Base-by-base conservation (phyloP, 2,113 vertebrate genomes). In the Apaloderma vittatum region DNA sequence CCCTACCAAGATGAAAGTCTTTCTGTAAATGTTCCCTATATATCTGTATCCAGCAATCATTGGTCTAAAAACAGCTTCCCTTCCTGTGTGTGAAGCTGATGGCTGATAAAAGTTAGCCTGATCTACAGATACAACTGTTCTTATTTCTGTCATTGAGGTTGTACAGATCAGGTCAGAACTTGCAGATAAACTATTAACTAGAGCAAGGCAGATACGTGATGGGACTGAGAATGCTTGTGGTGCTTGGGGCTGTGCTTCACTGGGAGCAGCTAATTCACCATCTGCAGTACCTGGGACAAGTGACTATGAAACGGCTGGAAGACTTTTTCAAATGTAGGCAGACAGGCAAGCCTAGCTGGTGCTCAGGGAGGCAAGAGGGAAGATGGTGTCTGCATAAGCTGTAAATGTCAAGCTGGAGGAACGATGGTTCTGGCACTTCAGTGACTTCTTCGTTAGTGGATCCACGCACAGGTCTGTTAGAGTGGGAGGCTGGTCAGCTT, bases 11-110 rank as follows among this genome's bases (percentile, higher is more conserved):
- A 9, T 40, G 9, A 14, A 51, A 27, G 23, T 49, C 19, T 36
- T 65, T 12, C n/a, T n/a, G n/a, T n/a, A n/a, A n/a, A n/a, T n/a
- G n/a, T n/a, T n/a, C n/a, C n/a, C n/a, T n/a, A n/a, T n/a, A n/a
- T n/a, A n/a, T n/a, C n/a, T n/a, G n/a, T n/a, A n/a, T n/a, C n/a
- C n/a, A n/a, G n/a, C n/a, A n/a, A n/a, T n/a, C n/a, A n/a, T n/a
- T n/a, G n/a, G n/a, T n/a, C n/a, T n/a, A n/a, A n/a, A n/a, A 11
- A 11, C 1, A 4, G 3, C 9, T 62, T 36, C 78, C 20, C 3
- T 82, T 78, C 16, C 15, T 51, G 1, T 11, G 3, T 52, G 34
- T 34, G 48, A 79, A 12, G 7, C 4, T 18, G 14, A 40, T 52
- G 71, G 8, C 48, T 92, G 67, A 14, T 43, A 58, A 20, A 78